phyloP scores from a whole-genome alignment of 2,797 vertebrate species.

The Odontamblyopus rebecca region DNA sequence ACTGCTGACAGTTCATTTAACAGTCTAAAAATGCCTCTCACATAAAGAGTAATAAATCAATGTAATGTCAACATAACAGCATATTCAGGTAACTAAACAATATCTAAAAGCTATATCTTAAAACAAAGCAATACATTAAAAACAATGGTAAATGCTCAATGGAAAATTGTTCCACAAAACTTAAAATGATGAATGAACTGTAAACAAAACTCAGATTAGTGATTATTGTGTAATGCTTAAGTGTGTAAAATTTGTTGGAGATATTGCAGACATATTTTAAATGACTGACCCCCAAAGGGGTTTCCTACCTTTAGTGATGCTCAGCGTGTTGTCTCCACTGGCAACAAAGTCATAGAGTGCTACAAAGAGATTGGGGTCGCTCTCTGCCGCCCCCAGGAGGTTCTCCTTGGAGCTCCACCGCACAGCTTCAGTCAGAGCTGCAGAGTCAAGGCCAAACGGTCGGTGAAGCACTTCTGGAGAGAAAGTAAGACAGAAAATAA shows the following conservation, averaged over 20 bases:
- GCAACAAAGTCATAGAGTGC: constrained; percentile 99
- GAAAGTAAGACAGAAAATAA: constrained; percentile 13
- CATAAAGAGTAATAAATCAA: too few species aligned
- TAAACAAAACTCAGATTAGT: background rate
- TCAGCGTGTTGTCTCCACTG: constrained; percentile 98
- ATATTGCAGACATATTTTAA: background rate
- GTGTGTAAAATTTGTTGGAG: too few species aligned
- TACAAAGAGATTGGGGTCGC: constrained; percentile 98
- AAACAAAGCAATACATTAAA: too few species aligned
- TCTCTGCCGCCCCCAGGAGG: constrained; percentile 93
- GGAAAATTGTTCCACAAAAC: too few species aligned
- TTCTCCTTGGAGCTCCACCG: constrained; percentile 99
- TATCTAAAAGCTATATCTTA: too few species aligned
- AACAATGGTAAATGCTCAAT: too few species aligned
- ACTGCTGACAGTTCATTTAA: too few species aligned
- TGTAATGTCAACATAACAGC: too few species aligned
- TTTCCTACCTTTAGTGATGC: constrained; percentile 95
- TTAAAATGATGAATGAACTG: background rate
- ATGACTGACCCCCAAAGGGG: background rate
- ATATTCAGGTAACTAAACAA: too few species aligned
- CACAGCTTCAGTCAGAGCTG: constrained; percentile 93
- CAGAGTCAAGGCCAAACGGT: constrained; percentile 90
- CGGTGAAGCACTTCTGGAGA: constrained; percentile 91
- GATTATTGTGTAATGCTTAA: background rate
- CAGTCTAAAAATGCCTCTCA: too few species aligned